Conservation (phyloP, 2,888 invertebrate species). For the Dioctria linearis region DNA sequence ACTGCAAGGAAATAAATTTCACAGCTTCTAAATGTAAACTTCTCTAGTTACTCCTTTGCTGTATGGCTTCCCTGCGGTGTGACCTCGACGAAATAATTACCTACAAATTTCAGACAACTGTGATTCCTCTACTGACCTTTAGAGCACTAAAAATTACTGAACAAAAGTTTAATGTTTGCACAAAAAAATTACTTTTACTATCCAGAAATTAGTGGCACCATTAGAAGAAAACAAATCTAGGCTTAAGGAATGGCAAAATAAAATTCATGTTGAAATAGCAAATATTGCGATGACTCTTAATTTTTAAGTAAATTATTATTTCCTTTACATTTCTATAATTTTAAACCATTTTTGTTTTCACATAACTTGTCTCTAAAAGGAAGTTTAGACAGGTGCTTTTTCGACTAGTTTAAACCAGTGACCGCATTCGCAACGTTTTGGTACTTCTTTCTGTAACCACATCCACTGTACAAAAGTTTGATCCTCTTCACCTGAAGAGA, state of each 20-base stretch:
- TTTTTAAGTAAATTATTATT: constrained; percentile 55
- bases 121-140: no score
- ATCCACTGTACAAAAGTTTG: constrained; percentile 92
- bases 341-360: constrained; percentile 26
- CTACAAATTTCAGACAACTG: no score
- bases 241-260: constrained; percentile 18
- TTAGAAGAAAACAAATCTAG: no score
- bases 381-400: constrained; percentile 79
- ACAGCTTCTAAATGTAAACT: no score
- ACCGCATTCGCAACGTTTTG: constrained; percentile 95
- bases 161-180: constrained; percentile 19
- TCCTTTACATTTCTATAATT: constrained; percentile 56
- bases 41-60: no score
- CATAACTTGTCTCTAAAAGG: not conserved
- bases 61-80: no score
- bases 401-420: constrained; percentile 95
- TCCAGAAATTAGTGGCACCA: no score
- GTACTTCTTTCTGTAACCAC: constrained; percentile 92
- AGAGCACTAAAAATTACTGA: not conserved
- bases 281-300: constrained; percentile 38
- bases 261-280: constrained; percentile 24
- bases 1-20: no score
- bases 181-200: not conserved
- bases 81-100: no score
- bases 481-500: constrained; percentile 85